Conservation (phyloP, 2,888 invertebrate genomes). For the Coenonympha arcania region DNA sequence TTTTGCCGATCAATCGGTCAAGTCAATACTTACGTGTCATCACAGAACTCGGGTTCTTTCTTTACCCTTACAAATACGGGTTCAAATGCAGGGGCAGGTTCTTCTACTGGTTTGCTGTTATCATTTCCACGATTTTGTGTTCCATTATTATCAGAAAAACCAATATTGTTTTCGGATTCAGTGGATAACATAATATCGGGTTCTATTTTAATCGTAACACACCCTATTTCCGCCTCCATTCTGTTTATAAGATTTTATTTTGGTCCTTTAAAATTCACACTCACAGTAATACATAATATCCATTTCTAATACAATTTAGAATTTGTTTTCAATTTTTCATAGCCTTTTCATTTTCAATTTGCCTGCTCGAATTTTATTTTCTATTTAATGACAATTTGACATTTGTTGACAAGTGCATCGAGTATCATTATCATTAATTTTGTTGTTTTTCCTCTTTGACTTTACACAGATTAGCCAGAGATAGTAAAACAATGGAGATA, state of each 20-base stretch:
- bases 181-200: conserved; percentile 1
- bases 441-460: neutral
- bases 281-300: too few species aligned
- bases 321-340: too few species aligned
- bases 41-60: conserved; percentile 18
- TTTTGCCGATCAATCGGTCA: neutral
- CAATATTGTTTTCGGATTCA: conserved; percentile 11
- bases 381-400: neutral
- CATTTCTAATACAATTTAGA: too few species aligned
- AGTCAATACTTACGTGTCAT: conserved; percentile 20
- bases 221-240: conserved; percentile 18
- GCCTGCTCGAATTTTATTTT: too few species aligned
- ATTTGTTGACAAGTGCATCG: too few species aligned
- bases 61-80: conserved; percentile 29
- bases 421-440: too few species aligned
- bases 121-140: conserved; percentile 10
- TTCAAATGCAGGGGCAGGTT: neutral
- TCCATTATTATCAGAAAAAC: neutral
- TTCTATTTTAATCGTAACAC: conserved; percentile 12
- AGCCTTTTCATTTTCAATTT: too few species aligned
- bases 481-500: too few species aligned
- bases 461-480: too few species aligned
- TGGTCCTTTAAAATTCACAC: too few species aligned
- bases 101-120: conserved; percentile 1
- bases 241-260: neutral